These are phyloP conservation scores for Basileuterus tristriatus DNA, from an alignment of 2,797 vertebrate genomes.

Conservation along the genomic window DNA sequence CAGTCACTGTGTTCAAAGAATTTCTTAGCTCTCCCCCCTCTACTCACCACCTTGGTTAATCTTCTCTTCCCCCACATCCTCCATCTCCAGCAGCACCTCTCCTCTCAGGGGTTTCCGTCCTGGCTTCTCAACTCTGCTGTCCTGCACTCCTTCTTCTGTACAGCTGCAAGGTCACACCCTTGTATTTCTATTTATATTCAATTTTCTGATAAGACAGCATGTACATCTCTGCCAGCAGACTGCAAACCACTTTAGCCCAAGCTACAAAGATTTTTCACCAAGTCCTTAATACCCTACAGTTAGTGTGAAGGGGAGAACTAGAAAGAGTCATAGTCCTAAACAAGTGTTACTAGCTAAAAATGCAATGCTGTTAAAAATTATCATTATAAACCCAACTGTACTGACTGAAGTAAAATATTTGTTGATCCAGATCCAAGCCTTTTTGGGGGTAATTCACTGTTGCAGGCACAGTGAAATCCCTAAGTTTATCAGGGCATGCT, in stretches of 20 bases:
- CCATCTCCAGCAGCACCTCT: not conserved
- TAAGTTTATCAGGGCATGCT: not conserved
- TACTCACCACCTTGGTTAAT: not conserved
- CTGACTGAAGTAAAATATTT: not conserved
- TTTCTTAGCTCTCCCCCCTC: not conserved
- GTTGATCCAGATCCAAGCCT: not conserved
- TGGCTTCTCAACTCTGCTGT: not conserved
- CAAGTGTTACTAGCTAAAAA: not conserved
- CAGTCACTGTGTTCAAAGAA: not conserved
- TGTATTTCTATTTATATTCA: not conserved
- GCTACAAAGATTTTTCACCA: not conserved
- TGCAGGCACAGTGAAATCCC: not conserved
- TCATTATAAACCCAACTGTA: not conserved
- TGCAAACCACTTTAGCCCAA: not conserved
- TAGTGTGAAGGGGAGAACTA: not conserved
- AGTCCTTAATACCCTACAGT: not conserved
- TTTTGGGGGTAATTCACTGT: not conserved
- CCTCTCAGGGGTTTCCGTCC: not conserved
- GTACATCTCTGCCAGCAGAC: not conserved
- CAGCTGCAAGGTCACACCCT: not conserved
- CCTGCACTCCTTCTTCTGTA: not conserved
- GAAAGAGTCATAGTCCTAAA: not conserved
- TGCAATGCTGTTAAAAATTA: not conserved
- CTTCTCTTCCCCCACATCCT: slow-evolving; percentile 10
- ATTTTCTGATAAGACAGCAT: not conserved